These are phyloP conservation scores for Lathamus discolor DNA, from an alignment of 2,113 vertebrate genomes.

Conservation along the genomic window DNA sequence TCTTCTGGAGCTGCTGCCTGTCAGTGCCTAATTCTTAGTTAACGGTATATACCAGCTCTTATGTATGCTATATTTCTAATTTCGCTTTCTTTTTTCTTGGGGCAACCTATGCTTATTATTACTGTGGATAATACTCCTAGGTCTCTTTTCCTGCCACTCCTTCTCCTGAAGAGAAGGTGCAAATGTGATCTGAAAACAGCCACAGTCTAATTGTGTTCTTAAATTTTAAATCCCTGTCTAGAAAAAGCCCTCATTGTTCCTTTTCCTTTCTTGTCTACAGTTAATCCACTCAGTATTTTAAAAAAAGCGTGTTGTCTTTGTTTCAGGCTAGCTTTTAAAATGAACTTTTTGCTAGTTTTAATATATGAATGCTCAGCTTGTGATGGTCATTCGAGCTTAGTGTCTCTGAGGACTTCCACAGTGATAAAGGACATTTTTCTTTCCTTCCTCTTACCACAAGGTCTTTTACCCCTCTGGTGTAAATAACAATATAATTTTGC, in stretches of 20 bases:
- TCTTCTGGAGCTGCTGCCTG: not conserved
- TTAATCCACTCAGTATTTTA: constrained; percentile 9
- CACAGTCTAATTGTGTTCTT: not conserved
- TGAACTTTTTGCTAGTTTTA: not conserved
- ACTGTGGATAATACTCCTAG: not conserved
- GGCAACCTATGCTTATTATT: constrained; percentile 14
- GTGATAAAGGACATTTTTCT: not conserved
- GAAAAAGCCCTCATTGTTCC: not conserved
- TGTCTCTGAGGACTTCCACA: not conserved
- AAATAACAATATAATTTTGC: not conserved
- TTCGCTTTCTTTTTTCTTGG: constrained; percentile 7
- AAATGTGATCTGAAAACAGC: constrained; percentile 30
- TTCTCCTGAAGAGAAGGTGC: constrained; percentile 9
- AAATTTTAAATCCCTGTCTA: constrained; percentile 33
- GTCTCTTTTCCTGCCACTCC: not conserved
- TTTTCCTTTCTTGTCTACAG: not conserved
- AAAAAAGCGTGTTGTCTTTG: not conserved
- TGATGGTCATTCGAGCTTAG: not conserved
- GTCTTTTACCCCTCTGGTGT: not conserved
- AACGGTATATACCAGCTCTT: not conserved
- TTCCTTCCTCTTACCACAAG: not conserved
- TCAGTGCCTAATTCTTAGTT: not conserved
- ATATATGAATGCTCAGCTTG: not conserved
- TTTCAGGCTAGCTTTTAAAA: constrained; percentile 28
- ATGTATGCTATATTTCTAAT: not conserved